Conservation (phyloP, 2,888 invertebrate species). For the Diploptera punctata region DNA sequence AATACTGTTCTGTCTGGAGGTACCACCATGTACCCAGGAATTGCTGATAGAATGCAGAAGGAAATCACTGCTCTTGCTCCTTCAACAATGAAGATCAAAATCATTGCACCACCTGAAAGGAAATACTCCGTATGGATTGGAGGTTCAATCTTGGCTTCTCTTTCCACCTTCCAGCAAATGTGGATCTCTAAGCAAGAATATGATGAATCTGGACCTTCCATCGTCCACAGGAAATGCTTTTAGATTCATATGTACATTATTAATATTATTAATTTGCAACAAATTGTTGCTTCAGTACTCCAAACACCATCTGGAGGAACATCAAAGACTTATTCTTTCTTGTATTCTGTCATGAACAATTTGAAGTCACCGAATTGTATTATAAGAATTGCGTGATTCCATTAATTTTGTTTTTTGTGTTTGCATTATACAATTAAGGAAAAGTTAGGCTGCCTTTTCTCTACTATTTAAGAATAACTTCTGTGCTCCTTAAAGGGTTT, state of each 20-base stretch:
- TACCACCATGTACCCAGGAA: conserved; percentile 95
- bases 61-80: conserved; percentile 91
- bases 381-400: conserved; percentile 37
- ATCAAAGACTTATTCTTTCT: conserved; percentile 33
- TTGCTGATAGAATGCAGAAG: conserved; percentile 92
- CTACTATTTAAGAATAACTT: conserved; percentile 35
- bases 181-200: conserved; percentile 98
- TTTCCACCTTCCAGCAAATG: conserved; percentile 95
- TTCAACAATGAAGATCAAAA: conserved; percentile 92
- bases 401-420: conserved; percentile 34
- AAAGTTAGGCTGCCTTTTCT: conserved; percentile 51
- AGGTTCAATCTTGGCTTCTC: conserved; percentile 88
- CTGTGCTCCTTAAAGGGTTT: conserved; percentile 56
- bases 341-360: conserved; percentile 38
- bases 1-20: conserved; percentile 94
- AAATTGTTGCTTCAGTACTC: conserved; percentile 33
- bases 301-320: conserved; percentile 25
- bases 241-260: conserved; percentile 59
- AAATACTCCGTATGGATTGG: conserved; percentile 97
- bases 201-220: conserved; percentile 95
- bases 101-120: conserved; percentile 92
- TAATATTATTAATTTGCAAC: conserved; percentile 33
- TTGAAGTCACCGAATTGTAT: conserved; percentile 41
- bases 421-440: conserved; percentile 49
- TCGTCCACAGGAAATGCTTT: conserved; percentile 98